Evolutionary conservation across 2,797 vertebrate species (phyloP), one percentile per base, ranked within the genome.

Genomic region (Loris lydekkerianus): DNA sequence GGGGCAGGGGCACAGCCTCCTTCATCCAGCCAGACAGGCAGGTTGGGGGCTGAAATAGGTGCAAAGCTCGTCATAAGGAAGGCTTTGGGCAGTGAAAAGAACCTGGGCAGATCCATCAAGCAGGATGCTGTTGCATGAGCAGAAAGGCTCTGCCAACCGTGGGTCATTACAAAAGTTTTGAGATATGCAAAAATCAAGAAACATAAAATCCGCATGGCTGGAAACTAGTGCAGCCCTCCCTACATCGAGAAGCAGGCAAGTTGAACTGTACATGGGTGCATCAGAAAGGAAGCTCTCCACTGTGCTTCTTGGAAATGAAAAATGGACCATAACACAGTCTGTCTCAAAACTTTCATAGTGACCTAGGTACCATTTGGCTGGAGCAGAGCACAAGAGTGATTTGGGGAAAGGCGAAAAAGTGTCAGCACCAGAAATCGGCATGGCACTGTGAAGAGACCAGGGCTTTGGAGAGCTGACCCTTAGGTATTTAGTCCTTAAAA

Each of bases 401-500:
- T 2, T 49, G 4, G 3, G 2, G 11, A 7, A 20, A 40, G 13
- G 37, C 5, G 8, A 15, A 7, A 43, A 25, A 20, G 34, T 5
- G 9, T 80, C 70, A 46, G 49, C 29, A 40, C 56, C 49, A 70
- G 73, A 81, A 81, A 76, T 25, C 13, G 58, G 27, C 69, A 11
- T 0, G 1, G 73, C 31, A 67, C 65, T 20, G 31, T 67, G 65
- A 31, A 31, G 65, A 34, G 31, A 34, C 65, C 65, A 9, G 9
- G 11, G 11, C 75, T 56, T 20, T 77, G 65, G 46, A 31, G 34
- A 75, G 10, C 7, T 21, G 13, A 25, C 29, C 49, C 49, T 53
- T 53, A 53, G 49, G 84, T 82, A 46, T 80, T 81, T 78, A 60
- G 84, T 37, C 56, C 58, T 88, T 78, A 75, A n/a, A 43, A 65